A percentile compares a stretch with the other conserved stretches of the same genome.
phyloP scores from a whole-genome alignment of 2,113 vertebrate species.

The Pomatorhinus ruficollis region DNA sequence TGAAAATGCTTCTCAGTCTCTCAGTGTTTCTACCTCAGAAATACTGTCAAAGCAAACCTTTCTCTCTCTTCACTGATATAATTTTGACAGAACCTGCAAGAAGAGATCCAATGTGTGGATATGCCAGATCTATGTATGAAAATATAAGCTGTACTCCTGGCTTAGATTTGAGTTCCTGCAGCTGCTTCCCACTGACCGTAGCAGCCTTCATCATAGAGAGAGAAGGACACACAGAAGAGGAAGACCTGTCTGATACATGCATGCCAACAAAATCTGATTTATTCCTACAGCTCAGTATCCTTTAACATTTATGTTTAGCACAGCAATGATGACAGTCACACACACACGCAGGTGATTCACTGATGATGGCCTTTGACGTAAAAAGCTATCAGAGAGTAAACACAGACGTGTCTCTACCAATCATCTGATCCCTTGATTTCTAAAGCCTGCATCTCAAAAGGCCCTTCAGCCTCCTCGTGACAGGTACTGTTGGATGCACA shows the following conservation, averaged over 20 bases:
- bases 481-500: rapidly evolving
- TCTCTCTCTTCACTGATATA: not conserved
- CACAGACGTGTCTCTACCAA: not conserved
- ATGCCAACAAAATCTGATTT: not conserved
- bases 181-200: not conserved
- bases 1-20: not conserved
- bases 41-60: constrained; percentile 19
- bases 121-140: not conserved
- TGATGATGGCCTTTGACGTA: not conserved
- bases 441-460: not conserved
- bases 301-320: constrained; percentile 23
- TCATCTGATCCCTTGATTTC: not conserved
- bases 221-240: not conserved
- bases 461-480: not conserved
- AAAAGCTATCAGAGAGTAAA: not conserved
- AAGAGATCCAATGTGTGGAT: not conserved
- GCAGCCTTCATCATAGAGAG: not conserved
- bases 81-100: not conserved
- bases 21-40: constrained; percentile 6
- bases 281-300: not conserved
- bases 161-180: not conserved
- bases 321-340: not conserved
- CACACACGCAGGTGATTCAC: not conserved
- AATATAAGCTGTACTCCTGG: not conserved
- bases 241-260: not conserved